These are phyloP conservation scores for Channa maculata DNA, from an alignment of 2,113 vertebrate species.

Conservation along the genomic window DNA sequence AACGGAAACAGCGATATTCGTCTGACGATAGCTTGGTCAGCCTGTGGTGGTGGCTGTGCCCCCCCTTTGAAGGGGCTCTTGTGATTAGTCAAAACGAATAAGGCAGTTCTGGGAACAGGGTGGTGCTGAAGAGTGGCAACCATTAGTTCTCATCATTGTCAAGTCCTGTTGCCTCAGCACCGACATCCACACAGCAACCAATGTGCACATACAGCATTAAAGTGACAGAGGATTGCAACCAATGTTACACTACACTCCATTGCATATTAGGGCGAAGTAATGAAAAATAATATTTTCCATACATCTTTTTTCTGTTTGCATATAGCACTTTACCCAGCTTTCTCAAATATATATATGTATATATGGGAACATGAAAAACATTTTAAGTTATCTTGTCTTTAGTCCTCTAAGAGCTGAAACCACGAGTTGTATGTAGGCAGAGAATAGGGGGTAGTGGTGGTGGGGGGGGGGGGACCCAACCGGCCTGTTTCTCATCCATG, in stretches of 20 bases:
- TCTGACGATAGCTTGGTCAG: constrained; percentile 64
- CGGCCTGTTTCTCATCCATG: constrained; percentile 29
- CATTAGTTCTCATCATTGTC: constrained; percentile 83
- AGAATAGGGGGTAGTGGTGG: background rate
- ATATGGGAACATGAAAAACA: constrained; percentile 58
- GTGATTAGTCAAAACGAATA: constrained; percentile 75
- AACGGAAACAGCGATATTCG: constrained; percentile 60
- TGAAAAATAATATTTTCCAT: constrained; percentile 77
- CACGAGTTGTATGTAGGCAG: constrained; percentile 36
- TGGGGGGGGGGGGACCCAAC: background rate
- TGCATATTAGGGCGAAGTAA: constrained; percentile 82
- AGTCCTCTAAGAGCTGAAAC: constrained; percentile 49
- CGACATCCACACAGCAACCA: constrained; percentile 78
- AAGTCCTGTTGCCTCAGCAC: constrained; percentile 77
- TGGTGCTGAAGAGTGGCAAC: constrained; percentile 68
- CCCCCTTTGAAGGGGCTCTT: constrained; percentile 56
- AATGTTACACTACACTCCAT: constrained; percentile 82
- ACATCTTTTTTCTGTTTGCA: constrained; percentile 78
- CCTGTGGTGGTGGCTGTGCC: constrained; percentile 55
- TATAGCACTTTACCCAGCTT: constrained; percentile 76
- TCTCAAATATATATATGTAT: constrained; percentile 55
- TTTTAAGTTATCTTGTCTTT: constrained; percentile 39
- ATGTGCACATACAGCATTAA: constrained; percentile 86
- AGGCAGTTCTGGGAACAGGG: constrained; percentile 64
- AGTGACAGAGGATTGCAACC: constrained; percentile 83